Evolutionary conservation across 2,797 vertebrate species (phyloP).

Genomic region (Galagoides demidoff): DNA sequence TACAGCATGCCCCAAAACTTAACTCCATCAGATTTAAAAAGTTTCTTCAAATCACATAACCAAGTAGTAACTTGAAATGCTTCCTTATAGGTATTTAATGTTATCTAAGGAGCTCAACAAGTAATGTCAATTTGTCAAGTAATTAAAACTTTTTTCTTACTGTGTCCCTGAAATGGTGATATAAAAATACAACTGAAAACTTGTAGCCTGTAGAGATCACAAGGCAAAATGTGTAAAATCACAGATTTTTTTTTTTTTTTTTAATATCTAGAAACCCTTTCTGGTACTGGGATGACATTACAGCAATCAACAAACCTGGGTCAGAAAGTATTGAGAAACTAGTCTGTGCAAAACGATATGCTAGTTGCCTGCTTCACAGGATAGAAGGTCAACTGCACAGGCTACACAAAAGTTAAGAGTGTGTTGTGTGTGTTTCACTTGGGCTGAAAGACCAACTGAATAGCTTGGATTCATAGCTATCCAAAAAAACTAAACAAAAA

Average conservation of each 20-base stretch:
- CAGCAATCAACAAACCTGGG: neutral
- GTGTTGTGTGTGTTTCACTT: neutral
- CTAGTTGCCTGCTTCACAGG: neutral
- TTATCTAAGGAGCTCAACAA: conserved; percentile 22
- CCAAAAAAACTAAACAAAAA: neutral
- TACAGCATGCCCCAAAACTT: neutral
- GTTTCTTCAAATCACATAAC: neutral
- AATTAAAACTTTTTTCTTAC: conserved; percentile 22
- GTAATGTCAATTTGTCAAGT: too few relatives aligned
- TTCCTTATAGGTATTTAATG: conserved; percentile 33
- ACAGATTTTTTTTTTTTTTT: neutral
- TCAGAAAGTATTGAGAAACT: conserved; percentile 22
- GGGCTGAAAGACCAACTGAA: conserved; percentile 8
- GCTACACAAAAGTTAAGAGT: neutral
- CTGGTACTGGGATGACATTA: neutral
- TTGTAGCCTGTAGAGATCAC: neutral
- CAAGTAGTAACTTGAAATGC: neutral
- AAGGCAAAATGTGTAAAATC: neutral
- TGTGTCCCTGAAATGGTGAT: neutral
- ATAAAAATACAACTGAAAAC: neutral
- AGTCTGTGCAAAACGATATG: neutral
- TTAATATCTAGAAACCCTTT: neutral
- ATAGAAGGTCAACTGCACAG: neutral
- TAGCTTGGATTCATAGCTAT: neutral
- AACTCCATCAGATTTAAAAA: neutral